Conservation (phyloP, 1,140 invertebrate genomes). For the Nymphalis io region DNA sequence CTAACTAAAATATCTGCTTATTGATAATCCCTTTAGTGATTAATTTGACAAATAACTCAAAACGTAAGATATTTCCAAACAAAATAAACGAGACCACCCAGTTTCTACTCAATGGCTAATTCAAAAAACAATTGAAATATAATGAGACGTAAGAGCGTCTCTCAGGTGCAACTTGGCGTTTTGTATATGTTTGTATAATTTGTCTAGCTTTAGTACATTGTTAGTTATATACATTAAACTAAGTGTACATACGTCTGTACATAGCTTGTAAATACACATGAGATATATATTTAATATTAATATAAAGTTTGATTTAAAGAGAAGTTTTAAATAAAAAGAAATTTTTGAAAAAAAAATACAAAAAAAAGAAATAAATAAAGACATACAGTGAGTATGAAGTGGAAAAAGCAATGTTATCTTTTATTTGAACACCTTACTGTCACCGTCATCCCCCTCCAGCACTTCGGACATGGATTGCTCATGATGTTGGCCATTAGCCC, state of each 20-base stretch:
- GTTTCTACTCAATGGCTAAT: too few relatives aligned
- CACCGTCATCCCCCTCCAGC: not conserved
- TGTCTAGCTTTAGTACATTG: slow-evolving; percentile 2
- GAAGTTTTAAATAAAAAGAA: slow-evolving; percentile 72
- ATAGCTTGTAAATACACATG: slow-evolving; percentile 73
- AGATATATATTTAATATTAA: slow-evolving; percentile 76
- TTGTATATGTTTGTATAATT: not conserved
- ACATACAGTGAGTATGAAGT: slow-evolving; percentile 77
- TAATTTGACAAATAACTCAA: too few relatives aligned
- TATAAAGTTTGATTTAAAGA: slow-evolving; percentile 76
- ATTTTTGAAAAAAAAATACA: slow-evolving; percentile 63
- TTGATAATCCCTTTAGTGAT: too few relatives aligned
- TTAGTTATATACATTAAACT: slow-evolving; percentile 1
- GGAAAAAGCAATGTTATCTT: slow-evolving; percentile 65
- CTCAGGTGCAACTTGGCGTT: not conserved
- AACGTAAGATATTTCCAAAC: too few relatives aligned
- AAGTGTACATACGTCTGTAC: slow-evolving; percentile 68
- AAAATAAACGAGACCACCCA: too few relatives aligned
- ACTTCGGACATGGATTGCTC: too few relatives aligned
- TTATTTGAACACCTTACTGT: slow-evolving; percentile 48
- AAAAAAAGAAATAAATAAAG: slow-evolving; percentile 71
- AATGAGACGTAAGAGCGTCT: not conserved
- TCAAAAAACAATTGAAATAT: too few relatives aligned
- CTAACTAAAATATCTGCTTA: too few relatives aligned
- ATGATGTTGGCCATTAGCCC: too few relatives aligned